Base-by-base conservation (phyloP, 2,797 vertebrate genomes). In the Leptatherina wallacei region DNA sequence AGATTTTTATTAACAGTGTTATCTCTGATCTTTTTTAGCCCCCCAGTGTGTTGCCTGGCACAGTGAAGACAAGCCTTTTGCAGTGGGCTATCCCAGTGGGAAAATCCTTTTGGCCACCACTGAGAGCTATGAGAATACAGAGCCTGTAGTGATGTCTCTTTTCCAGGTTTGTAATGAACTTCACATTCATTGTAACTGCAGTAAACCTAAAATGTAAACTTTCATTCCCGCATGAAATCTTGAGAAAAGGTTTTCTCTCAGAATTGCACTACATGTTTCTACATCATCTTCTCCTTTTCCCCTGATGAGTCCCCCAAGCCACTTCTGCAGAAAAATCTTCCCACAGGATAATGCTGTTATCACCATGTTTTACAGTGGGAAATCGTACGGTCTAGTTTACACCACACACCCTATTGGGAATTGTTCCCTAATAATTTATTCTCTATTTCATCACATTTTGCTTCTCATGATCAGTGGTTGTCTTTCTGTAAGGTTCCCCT, bases 21-120 rank as follows among this genome's bases (percentile, higher is more conserved):
- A 20, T n/a, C 18, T 20, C 18, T 47, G 16, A 44, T 44, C 42
- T 44, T 44, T 9, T 49, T 49, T 49, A 49, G 47, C 47, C 8
- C 47, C 95, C 24, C 93, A 94, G 69, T 95, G 94, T 85, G 80
- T 95, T 14, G 92, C 93, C 56, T 96, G 94, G 95, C 91, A 94
- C 89, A 94, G 92, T 69, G 89, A 88, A 64, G 95, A 95, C 77
- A 93, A 92, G 73, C 90, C 92, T 0, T 95, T 96, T 85, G 94
- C 94, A 4, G 94, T 90, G n/a, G 95, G 95, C 6, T 96, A 95
- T 75, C 88, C 92, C 20, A 92, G 88, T 75, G 95, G 95, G 59
- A 95, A 94, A 71, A 92, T 96, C 76, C 90, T 95, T 4, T 51
- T 96, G 80, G 90, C 85, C 49, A 82, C 85, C 33, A 89, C 88